Evolutionary conservation across 2,888 invertebrate species (phyloP), one percentile per base, ranked within the genome.

Genomic region (Scaeva pyrastri): DNA sequence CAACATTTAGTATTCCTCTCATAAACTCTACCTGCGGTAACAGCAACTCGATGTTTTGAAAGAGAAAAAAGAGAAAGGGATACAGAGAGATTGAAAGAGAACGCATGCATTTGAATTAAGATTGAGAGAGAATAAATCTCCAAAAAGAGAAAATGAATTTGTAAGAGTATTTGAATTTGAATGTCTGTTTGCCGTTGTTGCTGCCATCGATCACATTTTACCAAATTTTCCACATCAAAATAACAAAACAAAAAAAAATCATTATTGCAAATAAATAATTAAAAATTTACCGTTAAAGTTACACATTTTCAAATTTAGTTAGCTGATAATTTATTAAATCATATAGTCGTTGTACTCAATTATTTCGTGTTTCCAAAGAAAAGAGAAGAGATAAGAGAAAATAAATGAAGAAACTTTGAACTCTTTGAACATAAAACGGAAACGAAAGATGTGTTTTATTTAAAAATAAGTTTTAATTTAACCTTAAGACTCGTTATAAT

Each of bases 291-390:
- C 31, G 70, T 84, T 79, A 79, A 79, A 60, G 70, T 79, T 84
- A 74, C 71, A 66, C 75, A 66, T 71, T 82, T 72, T 71, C 62
- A 66, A 68, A 72, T 85, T 85, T 85, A 80, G 80, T 85, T 85
- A 85, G 81, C 62, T 41, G 76, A 73, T 85, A 76, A 85, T 85
- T 85, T 85, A 80, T 80, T 85, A 55, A 52, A 80, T 50, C 60
- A 52, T 85, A 80, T 85, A 80, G 80, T 76, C 66, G 72, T 68
- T 81, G 68, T 81, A 76, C 62, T 85, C 52, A 48, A 76, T 74
- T 71, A 70, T 62, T 55, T 70, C 11, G 21, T 45, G 55, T 19
- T 43, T 55, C 41, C 43, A 36, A 72, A 60, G 50, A 12, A 12
- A 72, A 39, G 8, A 8, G 68, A 11, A 10, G 60, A 60, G 3